Conservation (phyloP, 2,797 vertebrate genomes). For the Spondyliosoma cantharus region DNA sequence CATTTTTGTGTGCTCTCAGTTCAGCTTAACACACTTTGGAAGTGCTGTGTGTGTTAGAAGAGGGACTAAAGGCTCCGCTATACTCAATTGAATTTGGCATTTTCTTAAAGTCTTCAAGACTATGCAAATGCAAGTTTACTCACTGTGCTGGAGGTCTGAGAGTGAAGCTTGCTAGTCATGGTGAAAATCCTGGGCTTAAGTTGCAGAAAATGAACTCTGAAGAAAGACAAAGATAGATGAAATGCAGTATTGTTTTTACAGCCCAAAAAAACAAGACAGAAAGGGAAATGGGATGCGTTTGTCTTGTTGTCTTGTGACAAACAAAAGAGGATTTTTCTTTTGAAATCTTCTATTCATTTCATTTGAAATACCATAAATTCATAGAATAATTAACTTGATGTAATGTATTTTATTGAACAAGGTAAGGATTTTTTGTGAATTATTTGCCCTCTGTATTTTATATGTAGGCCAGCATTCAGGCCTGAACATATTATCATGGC, state of each 20-base stretch:
- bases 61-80: slow-evolving; percentile 36
- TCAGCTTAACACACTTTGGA: slow-evolving; percentile 48
- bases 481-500: neutral
- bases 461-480: neutral
- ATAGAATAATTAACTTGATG: neutral
- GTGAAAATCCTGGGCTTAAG: slow-evolving; percentile 21
- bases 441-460: neutral
- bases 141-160: slow-evolving; percentile 11
- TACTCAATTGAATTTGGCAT: slow-evolving; percentile 26
- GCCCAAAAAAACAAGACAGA: neutral
- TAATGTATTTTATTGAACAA: neutral
- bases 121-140: slow-evolving; percentile 26
- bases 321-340: neutral
- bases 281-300: neutral
- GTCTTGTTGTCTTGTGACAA: neutral
- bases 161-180: slow-evolving; percentile 12
- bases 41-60: slow-evolving; percentile 29
- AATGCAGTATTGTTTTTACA: slow-evolving; percentile 1
- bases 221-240: neutral
- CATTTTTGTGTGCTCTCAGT: slow-evolving; percentile 39
- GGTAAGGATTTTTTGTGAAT: no score
- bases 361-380: neutral
- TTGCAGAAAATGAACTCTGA: slow-evolving; percentile 9
- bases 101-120: slow-evolving; percentile 26
- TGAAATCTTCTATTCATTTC: neutral